These are phyloP conservation scores for Pseudomugil gertrudae DNA, from an alignment of 2,797 vertebrate genomes.

Conservation along the genomic window DNA sequence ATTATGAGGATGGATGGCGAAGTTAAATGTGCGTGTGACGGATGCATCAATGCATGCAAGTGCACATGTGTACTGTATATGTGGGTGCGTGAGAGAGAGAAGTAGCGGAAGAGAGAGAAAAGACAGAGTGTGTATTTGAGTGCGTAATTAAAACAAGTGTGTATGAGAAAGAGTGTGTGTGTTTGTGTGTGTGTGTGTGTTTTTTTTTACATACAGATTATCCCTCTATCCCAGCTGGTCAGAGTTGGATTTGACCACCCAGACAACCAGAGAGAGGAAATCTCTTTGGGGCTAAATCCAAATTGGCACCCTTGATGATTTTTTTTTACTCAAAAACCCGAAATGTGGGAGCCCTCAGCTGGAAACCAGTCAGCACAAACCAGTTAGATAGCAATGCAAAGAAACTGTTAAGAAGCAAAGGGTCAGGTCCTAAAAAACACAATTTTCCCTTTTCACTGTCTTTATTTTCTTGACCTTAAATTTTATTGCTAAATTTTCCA, in stretches of 20 bases:
- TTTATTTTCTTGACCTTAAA: conserved; percentile 6
- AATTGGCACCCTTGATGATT: conserved; percentile 79
- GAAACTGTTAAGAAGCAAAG: neutral
- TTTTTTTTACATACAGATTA: conserved; percentile 81
- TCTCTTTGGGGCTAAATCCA: conserved; percentile 77
- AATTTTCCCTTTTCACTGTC: neutral
- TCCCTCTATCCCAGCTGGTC: conserved; percentile 83
- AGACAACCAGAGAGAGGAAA: conserved; percentile 78
- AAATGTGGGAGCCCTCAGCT: conserved; percentile 44
- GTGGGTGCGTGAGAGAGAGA: conserved; percentile 2
- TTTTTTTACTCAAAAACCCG: conserved; percentile 36
- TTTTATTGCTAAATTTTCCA: neutral
- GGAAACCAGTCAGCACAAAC: conserved; percentile 39
- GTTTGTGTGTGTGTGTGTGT: conserved; percentile 48
- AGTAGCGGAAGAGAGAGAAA: conserved; percentile 22
- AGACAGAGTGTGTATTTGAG: conserved; percentile 56
- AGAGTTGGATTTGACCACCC: conserved; percentile 81
- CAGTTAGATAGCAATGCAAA: conserved; percentile 1
- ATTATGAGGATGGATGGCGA: conserved; percentile 46
- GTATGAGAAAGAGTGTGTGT: conserved; percentile 38
- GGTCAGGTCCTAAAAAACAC: neutral
- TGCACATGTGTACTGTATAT: conserved; percentile 29
- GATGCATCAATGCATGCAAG: conserved; percentile 27
- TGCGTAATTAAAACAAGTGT: conserved; percentile 85
- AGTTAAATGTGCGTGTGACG: conserved; percentile 9